These are phyloP conservation scores for Colletes gigas DNA, from an alignment of 1,140 invertebrate species.

Conservation along the genomic window DNA sequence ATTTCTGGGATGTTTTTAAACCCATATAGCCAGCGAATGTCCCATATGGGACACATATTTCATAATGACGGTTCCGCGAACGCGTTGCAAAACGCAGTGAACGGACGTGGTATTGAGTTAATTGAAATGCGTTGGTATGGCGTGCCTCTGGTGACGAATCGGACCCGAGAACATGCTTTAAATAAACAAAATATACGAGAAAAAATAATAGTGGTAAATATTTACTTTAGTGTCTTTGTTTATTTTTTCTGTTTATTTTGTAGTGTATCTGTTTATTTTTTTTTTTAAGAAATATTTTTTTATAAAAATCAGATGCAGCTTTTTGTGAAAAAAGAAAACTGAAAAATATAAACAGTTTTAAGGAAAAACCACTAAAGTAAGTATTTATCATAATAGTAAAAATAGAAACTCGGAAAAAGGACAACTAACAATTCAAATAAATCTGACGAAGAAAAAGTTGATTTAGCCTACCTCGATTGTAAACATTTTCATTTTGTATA, in stretches of 20 bases:
- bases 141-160: constrained; percentile 42
- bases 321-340: too few species aligned
- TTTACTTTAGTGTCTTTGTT: too few species aligned
- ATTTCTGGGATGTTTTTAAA: constrained; percentile 70
- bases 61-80: constrained; percentile 65
- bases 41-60: constrained; percentile 75
- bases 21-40: constrained; percentile 68
- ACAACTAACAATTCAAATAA: neutral
- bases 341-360: too few species aligned
- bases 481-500: neutral
- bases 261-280: too few species aligned
- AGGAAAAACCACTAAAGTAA: too few species aligned
- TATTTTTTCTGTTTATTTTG: too few species aligned
- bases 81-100: constrained; percentile 56
- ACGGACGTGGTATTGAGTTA: constrained; percentile 58
- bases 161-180: constrained; percentile 23
- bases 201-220: constrained; percentile 7
- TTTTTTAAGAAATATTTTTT: too few species aligned
- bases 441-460: constrained; percentile 13
- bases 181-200: constrained; percentile 12
- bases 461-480: neutral
- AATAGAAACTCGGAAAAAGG: constrained; percentile 1
- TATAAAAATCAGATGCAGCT: too few species aligned
- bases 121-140: constrained; percentile 60
- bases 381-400: too few species aligned